phyloP scores from a whole-genome alignment of 2,113 vertebrate genomes.

The Hydrolagus affinis region DNA sequence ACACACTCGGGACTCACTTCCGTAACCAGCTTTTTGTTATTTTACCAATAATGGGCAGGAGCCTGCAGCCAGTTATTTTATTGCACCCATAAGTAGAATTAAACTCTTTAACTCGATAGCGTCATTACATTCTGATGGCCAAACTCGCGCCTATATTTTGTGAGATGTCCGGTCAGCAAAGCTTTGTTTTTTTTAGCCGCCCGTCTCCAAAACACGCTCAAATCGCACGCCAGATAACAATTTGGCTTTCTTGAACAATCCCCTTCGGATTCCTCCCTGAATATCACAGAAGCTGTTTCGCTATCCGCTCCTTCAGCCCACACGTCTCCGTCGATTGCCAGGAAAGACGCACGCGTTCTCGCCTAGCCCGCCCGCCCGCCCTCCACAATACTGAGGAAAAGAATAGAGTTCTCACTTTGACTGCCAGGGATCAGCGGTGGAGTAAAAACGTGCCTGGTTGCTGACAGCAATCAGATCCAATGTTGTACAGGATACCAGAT shows the following conservation, averaged over 20 bases:
- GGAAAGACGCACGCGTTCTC: neutral
- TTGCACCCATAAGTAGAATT: slow-evolving; percentile 5
- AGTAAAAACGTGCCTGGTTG: too few species aligned
- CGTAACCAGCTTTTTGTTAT: slow-evolving; percentile 4
- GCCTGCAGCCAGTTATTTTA: slow-evolving; percentile 16
- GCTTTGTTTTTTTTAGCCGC: neutral
- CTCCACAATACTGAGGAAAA: neutral
- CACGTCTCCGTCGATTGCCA: neutral
- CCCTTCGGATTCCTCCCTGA: neutral
- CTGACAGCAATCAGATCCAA: too few species aligned
- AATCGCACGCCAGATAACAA: neutral
- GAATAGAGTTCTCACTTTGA: neutral
- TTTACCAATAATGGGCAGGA: slow-evolving; percentile 1
- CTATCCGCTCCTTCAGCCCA: neutral
- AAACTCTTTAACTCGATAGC: slow-evolving; percentile 15
- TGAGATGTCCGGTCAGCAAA: too few species aligned
- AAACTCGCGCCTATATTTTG: neutral
- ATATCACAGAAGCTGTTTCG: neutral
- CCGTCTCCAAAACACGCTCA: neutral
- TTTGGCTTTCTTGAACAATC: neutral
- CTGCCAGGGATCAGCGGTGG: neutral
- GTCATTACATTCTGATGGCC: neutral
- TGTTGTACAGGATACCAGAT: neutral
- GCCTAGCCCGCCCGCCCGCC: neutral
- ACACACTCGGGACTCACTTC: slow-evolving; percentile 20